These are phyloP conservation scores for Typhlichthys subterraneus DNA, from an alignment of 2,797 vertebrate species.

Conservation along the genomic window DNA sequence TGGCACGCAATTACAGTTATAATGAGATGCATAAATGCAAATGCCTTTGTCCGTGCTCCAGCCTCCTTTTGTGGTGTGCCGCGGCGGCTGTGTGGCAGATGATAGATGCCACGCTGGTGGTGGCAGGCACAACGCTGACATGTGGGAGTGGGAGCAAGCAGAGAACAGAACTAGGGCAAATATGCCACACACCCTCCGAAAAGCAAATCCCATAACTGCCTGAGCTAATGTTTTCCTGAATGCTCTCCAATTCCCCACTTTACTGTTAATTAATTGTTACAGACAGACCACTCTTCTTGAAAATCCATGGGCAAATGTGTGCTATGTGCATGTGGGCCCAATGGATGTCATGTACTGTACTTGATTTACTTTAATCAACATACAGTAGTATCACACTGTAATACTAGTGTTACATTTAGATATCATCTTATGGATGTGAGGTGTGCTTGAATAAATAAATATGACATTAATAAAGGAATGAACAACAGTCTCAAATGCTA, in stretches of 20 bases:
- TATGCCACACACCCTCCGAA: slow-evolving; percentile 74
- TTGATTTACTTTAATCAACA: no score
- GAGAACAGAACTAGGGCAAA: slow-evolving; percentile 80
- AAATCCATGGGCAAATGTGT: slow-evolving; percentile 27
- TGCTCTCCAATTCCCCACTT: slow-evolving; percentile 60
- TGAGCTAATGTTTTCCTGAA: slow-evolving; percentile 67
- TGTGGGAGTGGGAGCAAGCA: slow-evolving; percentile 80
- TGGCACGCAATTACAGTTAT: slow-evolving; percentile 92
- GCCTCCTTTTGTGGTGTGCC: slow-evolving; percentile 90
- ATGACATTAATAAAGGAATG: background rate
- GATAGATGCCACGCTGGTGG: slow-evolving; percentile 88
- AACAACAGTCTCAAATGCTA: background rate
- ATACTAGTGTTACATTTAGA: background rate
- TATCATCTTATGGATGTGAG: background rate
- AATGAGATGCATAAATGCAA: slow-evolving; percentile 99
- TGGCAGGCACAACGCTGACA: slow-evolving; percentile 85
- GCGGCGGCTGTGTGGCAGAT: slow-evolving; percentile 83
- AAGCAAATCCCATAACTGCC: slow-evolving; percentile 73
- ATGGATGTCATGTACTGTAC: slow-evolving; percentile 10
- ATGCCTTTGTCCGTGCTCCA: slow-evolving; percentile 86
- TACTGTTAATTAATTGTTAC: slow-evolving; percentile 70
- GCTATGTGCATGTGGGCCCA: slow-evolving; percentile 13
- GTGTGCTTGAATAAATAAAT: background rate
- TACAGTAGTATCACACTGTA: no score
- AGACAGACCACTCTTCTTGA: slow-evolving; percentile 41